Evolutionary conservation across 2,113 vertebrate genomes (phyloP), one percentile per base, ranked within the genome.

Genomic region (Rhinolophus sinicus): DNA sequence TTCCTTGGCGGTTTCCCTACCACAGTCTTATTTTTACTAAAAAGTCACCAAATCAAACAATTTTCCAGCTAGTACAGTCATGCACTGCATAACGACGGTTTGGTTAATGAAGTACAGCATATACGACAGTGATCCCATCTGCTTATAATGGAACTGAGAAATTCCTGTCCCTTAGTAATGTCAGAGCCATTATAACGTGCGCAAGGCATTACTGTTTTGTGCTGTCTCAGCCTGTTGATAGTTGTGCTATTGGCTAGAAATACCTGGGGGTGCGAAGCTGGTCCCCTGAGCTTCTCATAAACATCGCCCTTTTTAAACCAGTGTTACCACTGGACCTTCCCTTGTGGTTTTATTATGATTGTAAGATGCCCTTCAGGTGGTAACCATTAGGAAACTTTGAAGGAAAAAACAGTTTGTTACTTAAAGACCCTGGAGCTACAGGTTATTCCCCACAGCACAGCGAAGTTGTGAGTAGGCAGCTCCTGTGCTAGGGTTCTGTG

Each of bases 21-120:
- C 12, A 72, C 60, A 28, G 5, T 93, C 60, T 97, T 80, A 0
- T 89, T 44, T 90, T 97, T 80, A 69, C 38, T 70, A 90, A 93
- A 90, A 88, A 58, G 10, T 81, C 26, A 81, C 26, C 88, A 80
- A 90, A 90, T 88, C n/a, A 44, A 38, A 54, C 26, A 26, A 12
- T 87, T 89, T 95, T 35, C 78, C 6, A 77, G 65, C 16, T 44
- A 58, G 22, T 64, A 44, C 10, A 30, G 80, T 47, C 26, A 8
- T 33, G 28, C 15, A 15, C 58, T 40, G 21, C 38, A 22, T 44
- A 83, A 83, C 0, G 3, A 60, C 18, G 18, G 28, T 64, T 83
- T 64, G 60, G 18, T 44, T 38, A 83, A 14, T 28, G 8, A 33
- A 38, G 60, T 28, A 83, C 35, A 14, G 11, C 38, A 33, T 47